Evolutionary conservation across 2,888 invertebrate genomes (phyloP), one percentile per base, ranked within the genome.

Genomic region (Ochlodes sylvanus): DNA sequence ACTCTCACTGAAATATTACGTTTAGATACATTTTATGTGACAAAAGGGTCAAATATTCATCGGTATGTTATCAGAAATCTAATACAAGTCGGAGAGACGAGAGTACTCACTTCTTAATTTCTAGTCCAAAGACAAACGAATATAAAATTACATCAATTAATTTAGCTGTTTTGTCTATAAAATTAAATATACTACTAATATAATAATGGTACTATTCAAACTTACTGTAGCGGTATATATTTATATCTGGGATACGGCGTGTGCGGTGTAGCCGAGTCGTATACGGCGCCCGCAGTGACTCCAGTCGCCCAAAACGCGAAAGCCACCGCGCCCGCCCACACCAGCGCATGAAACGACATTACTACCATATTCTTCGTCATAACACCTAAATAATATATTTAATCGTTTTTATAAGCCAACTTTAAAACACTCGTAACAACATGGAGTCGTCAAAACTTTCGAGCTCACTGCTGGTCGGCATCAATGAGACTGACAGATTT

Each of bases 161-260:
- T 27, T 27, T 27, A 27, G n/a, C n/a, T n/a, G n/a, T n/a, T n/a
- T 27, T 27, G 27, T 27, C 27, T 4, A 27, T 4, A 27, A 27
- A 27, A 27, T 12, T 38, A 38, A 38, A 38, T 38, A 38, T 10
- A 12, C 1, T 12, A 38, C 12, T 10, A 12, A 38, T 38, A 12
- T 38, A 34, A 34, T 32, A 34, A 34, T 34, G 7, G 34, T 7
- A 34, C 9, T 38, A 12, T 38, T 38, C 12, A 2, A 9, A 89
- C 92, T 92, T 69, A 93, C 93, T 85, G 82, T 64, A 91, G 71
- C 0, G 92, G 92, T 79, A 90, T 89, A 68, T 92, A 92, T 78
- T 86, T 90, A 72, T 90, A 86, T 42, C 82, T 87, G 57, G 74
- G 79, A 70, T 85, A 82, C 38, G 68, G 68, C 58, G 90, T 76